Conservation (phyloP, 2,888 invertebrate genomes). For the Perdita meconis region DNA sequence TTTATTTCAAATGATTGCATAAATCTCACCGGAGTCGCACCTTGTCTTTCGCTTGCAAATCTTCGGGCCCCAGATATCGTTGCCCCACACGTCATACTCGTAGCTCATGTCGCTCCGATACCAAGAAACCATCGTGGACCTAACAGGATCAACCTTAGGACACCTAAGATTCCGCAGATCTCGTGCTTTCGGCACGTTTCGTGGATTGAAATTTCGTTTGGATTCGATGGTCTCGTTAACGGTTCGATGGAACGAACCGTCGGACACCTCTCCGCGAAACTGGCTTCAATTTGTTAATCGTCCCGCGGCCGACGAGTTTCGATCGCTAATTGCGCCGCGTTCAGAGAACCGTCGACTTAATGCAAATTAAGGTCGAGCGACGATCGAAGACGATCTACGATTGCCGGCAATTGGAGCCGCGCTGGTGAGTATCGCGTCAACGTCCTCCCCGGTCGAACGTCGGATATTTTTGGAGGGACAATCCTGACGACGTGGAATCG, state of each 20-base stretch:
- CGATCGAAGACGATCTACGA: constrained; percentile 28
- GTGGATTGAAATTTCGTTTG: no score
- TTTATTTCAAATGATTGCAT: constrained; percentile 44
- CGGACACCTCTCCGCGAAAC: constrained; percentile 2
- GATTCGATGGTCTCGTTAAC: neutral
- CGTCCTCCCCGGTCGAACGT: neutral
- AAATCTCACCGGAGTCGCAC: constrained; percentile 11
- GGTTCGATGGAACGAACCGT: constrained; percentile 18
- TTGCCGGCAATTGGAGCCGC: constrained; percentile 7
- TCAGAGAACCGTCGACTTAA: constrained; percentile 7
- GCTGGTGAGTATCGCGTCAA: neutral
- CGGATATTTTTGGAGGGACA: neutral
- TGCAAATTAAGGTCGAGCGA: constrained; percentile 45
- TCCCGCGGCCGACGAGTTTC: constrained; percentile 9
- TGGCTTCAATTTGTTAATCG: constrained; percentile 2
- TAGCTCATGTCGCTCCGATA: neutral
- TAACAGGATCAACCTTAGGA: no score
- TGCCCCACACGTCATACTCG: constrained; percentile 70
- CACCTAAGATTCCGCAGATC: constrained; percentile 37
- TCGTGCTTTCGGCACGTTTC: neutral
- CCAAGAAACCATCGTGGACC: no score
- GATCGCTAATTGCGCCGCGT: constrained; percentile 37
- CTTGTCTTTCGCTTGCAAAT: constrained; percentile 43
- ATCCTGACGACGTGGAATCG: neutral
- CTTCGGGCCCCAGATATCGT: constrained; percentile 73